Base-by-base conservation (phyloP, 1,140 invertebrate species). In the Anthonomus grandis region DNA sequence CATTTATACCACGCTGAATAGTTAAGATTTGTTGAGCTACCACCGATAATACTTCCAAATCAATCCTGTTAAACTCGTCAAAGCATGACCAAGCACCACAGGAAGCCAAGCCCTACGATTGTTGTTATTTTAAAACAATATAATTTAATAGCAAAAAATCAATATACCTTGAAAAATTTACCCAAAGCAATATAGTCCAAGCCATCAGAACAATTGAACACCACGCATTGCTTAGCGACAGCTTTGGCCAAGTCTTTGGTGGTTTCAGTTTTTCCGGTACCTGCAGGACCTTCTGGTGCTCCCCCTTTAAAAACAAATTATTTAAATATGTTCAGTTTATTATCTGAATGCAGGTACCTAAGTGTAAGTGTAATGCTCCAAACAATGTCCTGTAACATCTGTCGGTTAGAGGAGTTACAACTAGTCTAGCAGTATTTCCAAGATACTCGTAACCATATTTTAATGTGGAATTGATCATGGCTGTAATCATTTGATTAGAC, bases 31-130 rank as follows among this genome's bases (percentile, higher is more conserved):
- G 91, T 72, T 94, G 91, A 0, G 91, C 91, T 2, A 94, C 90
- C 1, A 97, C 93, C 0, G 94, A 98, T 22, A 97, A 70, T 31
- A 97, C 94, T 74, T 90, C 88, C 24, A 90, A 69, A 67, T 90
- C 87, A 57, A 91, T 90, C 9, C 88, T 81, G 70, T 91, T 90
- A 72, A 98, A 97, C 75, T 98, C 95, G 69, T 98, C 95, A 70
- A 98, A 97, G 74, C 95, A 98, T 0, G 93, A 91, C 94, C 94
- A 97, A 1, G 95, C 93, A 6, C 95, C 95, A 67, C 91, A 94
- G 0, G 93, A 92, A 2, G 93, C 92, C 34, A 97, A 74, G 55
- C 95, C 95, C 87, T 81, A 39, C 24, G 21, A 13, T 24, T 47
- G 10, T 47, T 47, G 17, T 25, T 10, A 17, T 23, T 24, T 17